phyloP scores from a whole-genome alignment of 1,140 invertebrate species.

The Eupristina koningsbergeri region DNA sequence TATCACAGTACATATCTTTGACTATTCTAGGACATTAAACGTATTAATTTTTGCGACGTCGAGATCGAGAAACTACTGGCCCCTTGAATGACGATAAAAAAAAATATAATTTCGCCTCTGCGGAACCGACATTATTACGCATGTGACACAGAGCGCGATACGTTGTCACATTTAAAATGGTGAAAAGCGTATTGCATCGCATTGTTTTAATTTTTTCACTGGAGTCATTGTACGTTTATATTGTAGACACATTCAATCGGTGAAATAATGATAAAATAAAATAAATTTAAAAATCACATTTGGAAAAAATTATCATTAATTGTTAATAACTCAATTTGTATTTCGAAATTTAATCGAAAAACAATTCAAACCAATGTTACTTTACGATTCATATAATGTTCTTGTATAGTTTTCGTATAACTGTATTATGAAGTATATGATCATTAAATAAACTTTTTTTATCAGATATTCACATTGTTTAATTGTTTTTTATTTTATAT shows the following conservation, averaged over 20 bases:
- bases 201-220: constrained; percentile 42
- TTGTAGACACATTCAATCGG: constrained; percentile 29
- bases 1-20: not conserved
- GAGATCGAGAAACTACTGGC: constrained; percentile 11
- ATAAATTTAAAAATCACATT: constrained; percentile 28
- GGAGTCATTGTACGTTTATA: constrained; percentile 25
- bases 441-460: constrained; percentile 49
- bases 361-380: constrained; percentile 14
- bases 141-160: constrained; percentile 33
- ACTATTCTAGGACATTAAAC: constrained; percentile 6
- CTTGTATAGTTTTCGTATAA: constrained; percentile 49
- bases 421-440: constrained; percentile 45
- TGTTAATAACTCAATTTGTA: not conserved
- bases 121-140: constrained; percentile 23
- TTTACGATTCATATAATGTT: constrained; percentile 36
- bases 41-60: not conserved
- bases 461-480: constrained; percentile 33
- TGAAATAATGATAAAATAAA: not conserved
- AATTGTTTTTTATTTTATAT: constrained; percentile 39
- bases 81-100: constrained; percentile 33
- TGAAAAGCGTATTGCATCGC: constrained; percentile 29
- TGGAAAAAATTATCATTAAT: constrained; percentile 7
- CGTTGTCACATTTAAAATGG: constrained; percentile 14
- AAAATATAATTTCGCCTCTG: not conserved
- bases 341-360: constrained; percentile 15